Base-by-base conservation (phyloP, 2,113 vertebrate species). In the Notothenia coriiceps region DNA sequence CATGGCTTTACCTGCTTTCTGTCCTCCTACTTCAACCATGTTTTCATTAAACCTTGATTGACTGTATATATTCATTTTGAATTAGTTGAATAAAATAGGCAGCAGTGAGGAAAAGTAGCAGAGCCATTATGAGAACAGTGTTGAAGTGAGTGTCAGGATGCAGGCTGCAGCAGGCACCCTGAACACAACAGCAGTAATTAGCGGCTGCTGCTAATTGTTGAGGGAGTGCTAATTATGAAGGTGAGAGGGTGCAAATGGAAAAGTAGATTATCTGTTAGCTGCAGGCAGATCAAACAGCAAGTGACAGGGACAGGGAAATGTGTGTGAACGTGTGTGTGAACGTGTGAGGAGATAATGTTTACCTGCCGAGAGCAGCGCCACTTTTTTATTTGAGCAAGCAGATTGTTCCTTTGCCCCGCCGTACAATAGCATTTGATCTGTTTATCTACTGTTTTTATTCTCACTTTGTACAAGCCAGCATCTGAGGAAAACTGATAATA, bases 131-230 rank as follows among this genome's bases (percentile, higher is more conserved):
- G 35, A 52, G 66, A 86, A 29, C 40, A 57, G 72, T 54, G 51
- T 47, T 4, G 4, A 65, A 54, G 66, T 51, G 75, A 79, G 66
- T 74, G 71, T 56, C 63, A 67, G 55, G 52, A 67, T 1, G 43
- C 56, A 18, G 63, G 44, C 44, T 74, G 52, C 66, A 59, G 71
- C 80, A 79, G 73, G 85, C 79, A 70, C 67, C 52, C 54, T 1
- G 65, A 82, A 92, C 88, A 89, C 78, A 80, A 60, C 72, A 25
- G 66, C 17, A 13, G 67, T 90, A 92, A 94, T 93, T 92, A 91
- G 40, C n/a, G 64, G 70, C 57, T 86, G 82, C 76, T 91, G 94
- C 86, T 93, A 92, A 94, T 92, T 92, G 91, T 89, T 83, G 63
- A 78, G 79, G 79, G 85, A 91, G 74, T 52, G 66, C 76, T 91